Percentiles rank a stretch among this genome's conserved stretches.
Conservation (phyloP, 2,113 vertebrate genomes). For the Chascanopsetta lugubris region DNA sequence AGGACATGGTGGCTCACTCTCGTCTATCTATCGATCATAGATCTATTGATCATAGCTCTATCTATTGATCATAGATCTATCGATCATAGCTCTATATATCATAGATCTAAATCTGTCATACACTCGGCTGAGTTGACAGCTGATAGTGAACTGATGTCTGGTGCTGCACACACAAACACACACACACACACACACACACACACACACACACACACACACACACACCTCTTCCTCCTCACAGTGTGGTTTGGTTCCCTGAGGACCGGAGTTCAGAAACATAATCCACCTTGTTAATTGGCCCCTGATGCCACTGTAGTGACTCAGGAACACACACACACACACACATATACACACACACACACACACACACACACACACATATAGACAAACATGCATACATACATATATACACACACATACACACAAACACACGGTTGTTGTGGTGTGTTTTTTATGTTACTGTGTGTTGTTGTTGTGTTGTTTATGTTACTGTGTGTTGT, state of each 20-base stretch:
- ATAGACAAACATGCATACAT: neutral
- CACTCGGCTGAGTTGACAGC: conserved; percentile 35
- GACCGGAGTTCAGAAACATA: conserved; percentile 70
- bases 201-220: neutral
- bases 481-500: no score
- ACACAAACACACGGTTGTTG: neutral
- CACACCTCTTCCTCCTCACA: neutral
- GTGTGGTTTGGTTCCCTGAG: conserved; percentile 55
- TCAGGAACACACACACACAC: conserved; percentile 63
- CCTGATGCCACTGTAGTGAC: conserved; percentile 61
- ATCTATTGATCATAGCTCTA: no score
- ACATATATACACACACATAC: neutral
- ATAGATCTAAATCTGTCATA: conserved; percentile 33
- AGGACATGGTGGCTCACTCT: no score
- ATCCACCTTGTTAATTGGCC: conserved; percentile 74
- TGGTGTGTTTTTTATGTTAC: no score
- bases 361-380: conserved; percentile 2
- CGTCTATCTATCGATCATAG: no score
- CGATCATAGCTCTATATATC: no score
- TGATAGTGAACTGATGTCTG: conserved; percentile 26
- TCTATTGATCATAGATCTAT: no score
- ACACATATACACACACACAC: conserved; percentile 16
- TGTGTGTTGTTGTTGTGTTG: no score
- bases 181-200: no score
- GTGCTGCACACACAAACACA: neutral